A percentile compares a stretch with the other conserved stretches of the same genome.
Conservation (phyloP, 1,140 invertebrate genomes). For the Zophobas atratus region DNA sequence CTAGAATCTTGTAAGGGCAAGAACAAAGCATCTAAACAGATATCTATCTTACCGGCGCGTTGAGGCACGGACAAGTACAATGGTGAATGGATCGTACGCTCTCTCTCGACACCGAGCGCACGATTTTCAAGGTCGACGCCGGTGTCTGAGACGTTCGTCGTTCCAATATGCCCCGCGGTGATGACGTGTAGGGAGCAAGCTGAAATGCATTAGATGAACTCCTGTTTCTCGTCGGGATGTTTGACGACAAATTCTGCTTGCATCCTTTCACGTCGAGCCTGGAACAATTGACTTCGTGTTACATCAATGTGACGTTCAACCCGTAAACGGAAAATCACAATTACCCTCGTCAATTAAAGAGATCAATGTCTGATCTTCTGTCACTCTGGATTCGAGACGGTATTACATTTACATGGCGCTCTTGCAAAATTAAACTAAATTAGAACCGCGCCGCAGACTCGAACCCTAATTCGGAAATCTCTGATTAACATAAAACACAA, state of each 20-base stretch:
- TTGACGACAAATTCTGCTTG: constrained; percentile 69
- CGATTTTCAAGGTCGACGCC: constrained; percentile 80
- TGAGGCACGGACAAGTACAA: constrained; percentile 72
- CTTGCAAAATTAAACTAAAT: constrained; percentile 18
- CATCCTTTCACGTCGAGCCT: constrained; percentile 71
- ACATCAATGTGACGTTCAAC: constrained; percentile 10
- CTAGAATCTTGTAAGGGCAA: constrained; percentile 29
- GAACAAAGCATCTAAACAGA: constrained; percentile 20
- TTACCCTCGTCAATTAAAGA: constrained; percentile 18
- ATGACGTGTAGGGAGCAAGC: constrained; percentile 71
- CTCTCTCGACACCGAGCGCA: constrained; percentile 82
- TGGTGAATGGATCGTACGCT: constrained; percentile 78
- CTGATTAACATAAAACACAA: constrained; percentile 3
- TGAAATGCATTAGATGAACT: constrained; percentile 75
- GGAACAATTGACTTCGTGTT: constrained; percentile 58
- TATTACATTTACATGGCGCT: constrained; percentile 11
- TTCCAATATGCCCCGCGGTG: constrained; percentile 73
- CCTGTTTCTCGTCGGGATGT: constrained; percentile 67
- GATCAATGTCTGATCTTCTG: constrained; percentile 3
- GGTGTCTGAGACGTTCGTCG: constrained; percentile 83
- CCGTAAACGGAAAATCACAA: constrained; percentile 8
- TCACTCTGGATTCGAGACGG: neutral
- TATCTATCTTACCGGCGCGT: constrained; percentile 65
- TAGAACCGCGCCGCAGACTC: neutral
- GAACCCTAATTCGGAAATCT: neutral